These are phyloP conservation scores for Carcharodon carcharias DNA, from an alignment of 2,797 vertebrate species.

Conservation along the genomic window DNA sequence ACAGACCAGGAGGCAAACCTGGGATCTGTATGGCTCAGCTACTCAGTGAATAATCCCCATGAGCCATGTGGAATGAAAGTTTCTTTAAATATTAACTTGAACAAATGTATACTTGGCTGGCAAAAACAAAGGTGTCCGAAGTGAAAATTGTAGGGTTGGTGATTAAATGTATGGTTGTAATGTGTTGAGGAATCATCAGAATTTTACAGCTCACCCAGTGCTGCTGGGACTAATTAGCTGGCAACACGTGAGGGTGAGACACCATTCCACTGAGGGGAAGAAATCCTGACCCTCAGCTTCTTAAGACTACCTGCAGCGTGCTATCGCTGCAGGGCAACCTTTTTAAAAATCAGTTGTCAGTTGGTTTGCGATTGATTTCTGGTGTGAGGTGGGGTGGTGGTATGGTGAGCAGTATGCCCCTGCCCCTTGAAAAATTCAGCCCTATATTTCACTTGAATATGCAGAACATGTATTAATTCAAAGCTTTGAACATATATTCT, in stretches of 20 bases:
- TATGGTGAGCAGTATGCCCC: too few species aligned
- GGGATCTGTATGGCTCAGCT: background rate
- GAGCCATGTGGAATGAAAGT: background rate
- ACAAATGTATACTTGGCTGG: background rate
- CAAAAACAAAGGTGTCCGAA: background rate
- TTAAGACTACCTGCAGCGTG: too few species aligned
- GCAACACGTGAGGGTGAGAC: too few species aligned
- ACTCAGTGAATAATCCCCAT: background rate
- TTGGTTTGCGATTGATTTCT: too few species aligned
- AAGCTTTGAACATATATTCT: background rate
- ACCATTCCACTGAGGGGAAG: too few species aligned
- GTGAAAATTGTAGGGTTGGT: background rate
- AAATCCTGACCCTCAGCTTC: too few species aligned
- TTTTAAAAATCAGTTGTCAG: too few species aligned
- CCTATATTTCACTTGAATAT: background rate
- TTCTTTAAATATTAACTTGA: background rate
- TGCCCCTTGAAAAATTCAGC: too few species aligned
- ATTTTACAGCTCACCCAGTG: too few species aligned
- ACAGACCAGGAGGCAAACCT: background rate
- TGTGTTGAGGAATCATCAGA: background rate
- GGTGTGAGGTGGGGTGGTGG: too few species aligned
- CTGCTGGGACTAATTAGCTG: too few species aligned
- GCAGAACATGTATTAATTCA: background rate
- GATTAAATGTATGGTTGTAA: background rate
- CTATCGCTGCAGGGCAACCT: too few species aligned